Evolutionary conservation across 2,113 vertebrate species (phyloP), one percentile per base, ranked within the genome.

Genomic region (Cyanoliseus patagonus): DNA sequence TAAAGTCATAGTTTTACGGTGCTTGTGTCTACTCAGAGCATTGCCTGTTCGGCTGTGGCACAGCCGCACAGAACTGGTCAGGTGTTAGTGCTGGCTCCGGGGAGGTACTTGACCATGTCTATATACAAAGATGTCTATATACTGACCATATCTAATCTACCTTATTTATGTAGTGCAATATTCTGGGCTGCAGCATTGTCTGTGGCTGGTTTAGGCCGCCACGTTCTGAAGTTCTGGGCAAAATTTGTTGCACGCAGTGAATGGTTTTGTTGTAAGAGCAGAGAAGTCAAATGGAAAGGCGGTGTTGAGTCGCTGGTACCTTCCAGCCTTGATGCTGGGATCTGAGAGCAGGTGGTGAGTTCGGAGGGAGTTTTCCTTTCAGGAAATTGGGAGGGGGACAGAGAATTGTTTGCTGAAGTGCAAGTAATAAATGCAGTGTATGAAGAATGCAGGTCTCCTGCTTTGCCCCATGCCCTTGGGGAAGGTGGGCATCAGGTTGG

Each of bases 351-450:
- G 63, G 63, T 18, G 83, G 17, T 46, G 66, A 5, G 28, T 4
- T 77, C 37, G 28, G 9, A 7, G 44, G 12, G 41, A 22, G 2
- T 3, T 86, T 67, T 8, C 1, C 23, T 59, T 49, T 19, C 0
- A 4, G 35, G 17, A n/a, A 22, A 24, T 7, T 35, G 57, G 1
- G 0, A 1, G 31, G 18, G n/a, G 5, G 11, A 24, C 24, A 14
- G 37, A 27, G 64, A 18, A 23, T 49, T 49, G 6, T 79, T 67
- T 53, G 42, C 74, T 25, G 47, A 35, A 53, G 41, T 6, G 10
- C 22, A 17, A 39, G 46, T n/a, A 18, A 17, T 22, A 67, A 70
- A 57, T 31, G 41, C 24, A 5, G 0, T 3, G 3, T 15, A 4
- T 55, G 28, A 30, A 49, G 64, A 46, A 15, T 3, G 17, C 9